phyloP scores from a whole-genome alignment of 1,140 invertebrate genomes.

The Drosophila athabasca region DNA sequence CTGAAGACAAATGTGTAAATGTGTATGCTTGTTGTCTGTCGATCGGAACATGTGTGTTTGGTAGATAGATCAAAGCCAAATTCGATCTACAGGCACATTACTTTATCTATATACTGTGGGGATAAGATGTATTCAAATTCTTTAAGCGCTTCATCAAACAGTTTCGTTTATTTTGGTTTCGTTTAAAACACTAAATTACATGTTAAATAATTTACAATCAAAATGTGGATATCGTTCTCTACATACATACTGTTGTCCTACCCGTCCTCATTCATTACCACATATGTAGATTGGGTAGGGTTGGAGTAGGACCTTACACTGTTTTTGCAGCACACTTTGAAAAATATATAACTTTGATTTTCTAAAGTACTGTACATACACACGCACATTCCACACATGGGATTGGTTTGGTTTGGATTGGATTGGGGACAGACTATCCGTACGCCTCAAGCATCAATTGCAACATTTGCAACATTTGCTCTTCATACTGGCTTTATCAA shows the following conservation, averaged over 20 bases:
- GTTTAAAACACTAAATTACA: slow-evolving; percentile 61
- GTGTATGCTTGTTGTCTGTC: too few species aligned
- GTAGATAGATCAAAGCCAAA: not conserved
- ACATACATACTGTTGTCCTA: slow-evolving; percentile 9
- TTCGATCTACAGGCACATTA: too few species aligned
- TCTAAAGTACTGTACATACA: slow-evolving; percentile 40
- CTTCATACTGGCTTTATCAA: slow-evolving; percentile 29
- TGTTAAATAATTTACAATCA: slow-evolving; percentile 72
- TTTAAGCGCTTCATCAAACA: slow-evolving; percentile 61
- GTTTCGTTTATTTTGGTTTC: slow-evolving; percentile 58
- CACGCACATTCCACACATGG: slow-evolving; percentile 13
- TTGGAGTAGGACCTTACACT: slow-evolving; percentile 32
- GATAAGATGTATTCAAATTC: slow-evolving; percentile 18
- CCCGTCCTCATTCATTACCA: not conserved
- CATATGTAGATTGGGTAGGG: not conserved
- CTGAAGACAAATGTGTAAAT: too few species aligned
- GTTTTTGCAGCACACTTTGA: slow-evolving; percentile 47
- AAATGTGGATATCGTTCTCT: slow-evolving; percentile 69
- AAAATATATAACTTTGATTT: slow-evolving; percentile 50
- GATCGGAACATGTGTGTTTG: too few species aligned
- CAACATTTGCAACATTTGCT: not conserved
- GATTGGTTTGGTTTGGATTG: too few species aligned
- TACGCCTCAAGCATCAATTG: slow-evolving; percentile 26
- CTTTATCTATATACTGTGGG: not conserved
- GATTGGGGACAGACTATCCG: not conserved